These are phyloP conservation scores for Hybos culiciformis DNA, from an alignment of 2,888 invertebrate genomes.

Conservation along the genomic window DNA sequence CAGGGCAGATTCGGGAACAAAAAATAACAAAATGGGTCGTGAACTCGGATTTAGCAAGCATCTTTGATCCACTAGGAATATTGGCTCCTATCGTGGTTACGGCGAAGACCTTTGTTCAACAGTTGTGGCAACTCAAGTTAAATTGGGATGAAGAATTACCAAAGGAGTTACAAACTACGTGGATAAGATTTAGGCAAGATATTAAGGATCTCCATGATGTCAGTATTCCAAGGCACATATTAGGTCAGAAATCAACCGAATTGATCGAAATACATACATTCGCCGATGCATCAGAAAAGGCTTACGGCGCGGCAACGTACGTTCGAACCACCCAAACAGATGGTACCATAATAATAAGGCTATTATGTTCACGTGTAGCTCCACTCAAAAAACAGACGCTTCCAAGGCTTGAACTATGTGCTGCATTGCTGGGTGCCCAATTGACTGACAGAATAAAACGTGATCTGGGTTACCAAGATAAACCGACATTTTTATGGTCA, in stretches of 20 bases:
- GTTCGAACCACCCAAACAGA: not conserved
- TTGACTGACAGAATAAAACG: too few relatives aligned
- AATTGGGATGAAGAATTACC: constrained; percentile 1
- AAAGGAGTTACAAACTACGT: not conserved
- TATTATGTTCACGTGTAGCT: constrained; percentile 9
- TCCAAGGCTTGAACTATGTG: constrained; percentile 8
- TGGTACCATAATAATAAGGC: not conserved
- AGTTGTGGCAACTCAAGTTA: constrained; percentile 4
- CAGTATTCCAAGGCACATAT: not conserved
- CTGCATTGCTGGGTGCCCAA: constrained; percentile 6
- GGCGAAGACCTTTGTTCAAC: constrained; percentile 4
- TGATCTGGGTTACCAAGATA: too few relatives aligned
- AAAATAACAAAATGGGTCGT: not conserved
- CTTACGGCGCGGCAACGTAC: constrained; percentile 6
- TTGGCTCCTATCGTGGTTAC: constrained; percentile 3
- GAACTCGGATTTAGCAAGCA: constrained; percentile 4
- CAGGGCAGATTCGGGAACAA: too few relatives aligned
- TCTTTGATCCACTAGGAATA: constrained; percentile 9
- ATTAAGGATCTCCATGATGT: not conserved
- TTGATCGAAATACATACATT: constrained; percentile 5
- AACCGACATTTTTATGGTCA: too few relatives aligned
- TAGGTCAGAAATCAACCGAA: not conserved
- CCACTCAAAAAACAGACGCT: constrained; percentile 5
- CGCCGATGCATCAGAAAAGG: constrained; percentile 2
- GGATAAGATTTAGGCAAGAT: not conserved